Evolutionary conservation across 2,797 vertebrate genomes (phyloP), one percentile per base, ranked within the genome.

Genomic region (Microcaecilia unicolor): DNA sequence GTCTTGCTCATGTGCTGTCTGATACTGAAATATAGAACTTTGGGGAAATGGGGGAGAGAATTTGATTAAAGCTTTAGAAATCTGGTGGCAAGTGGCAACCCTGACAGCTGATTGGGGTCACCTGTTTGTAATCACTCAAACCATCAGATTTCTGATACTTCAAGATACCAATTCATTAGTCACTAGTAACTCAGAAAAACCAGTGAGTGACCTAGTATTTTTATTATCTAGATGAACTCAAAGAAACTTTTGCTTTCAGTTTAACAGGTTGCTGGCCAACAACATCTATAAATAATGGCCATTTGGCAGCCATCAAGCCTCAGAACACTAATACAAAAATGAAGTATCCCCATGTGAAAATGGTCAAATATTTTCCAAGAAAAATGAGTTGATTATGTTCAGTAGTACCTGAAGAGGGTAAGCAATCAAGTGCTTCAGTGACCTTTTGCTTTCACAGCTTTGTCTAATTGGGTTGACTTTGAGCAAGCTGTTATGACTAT

Each of bases 81-180:
- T n/a, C n/a, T n/a, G n/a, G n/a, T n/a, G n/a, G n/a, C n/a, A n/a
- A n/a, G n/a, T n/a, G n/a, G n/a, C n/a, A n/a, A n/a, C n/a, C n/a
- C n/a, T n/a, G n/a, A n/a, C n/a, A n/a, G n/a, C n/a, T n/a, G n/a
- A n/a, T n/a, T n/a, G n/a, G n/a, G n/a, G n/a, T n/a, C n/a, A n/a
- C n/a, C 30, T 5, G 23, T 42, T 39, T 25, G 25, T 38, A 63
- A 32, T 11, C 27, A 1, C 26, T 20, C 18, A n/a, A n/a, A n/a
- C 31, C 41, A 43, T 48, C 30, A 34, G 49, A 34, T 2, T 32
- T 45, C 37, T 31, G 59, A 47, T 28, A 29, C 34, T 55, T 51
- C 27, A 47, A 60, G 57, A 56, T 51, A n/a, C n/a, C 6, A 18
- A 33, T 60, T 39, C 48, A 56, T 21, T 49, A 48, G 64, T 18